Base-by-base conservation (phyloP, 2,888 invertebrate species). In the Lithophane leautieri region DNA sequence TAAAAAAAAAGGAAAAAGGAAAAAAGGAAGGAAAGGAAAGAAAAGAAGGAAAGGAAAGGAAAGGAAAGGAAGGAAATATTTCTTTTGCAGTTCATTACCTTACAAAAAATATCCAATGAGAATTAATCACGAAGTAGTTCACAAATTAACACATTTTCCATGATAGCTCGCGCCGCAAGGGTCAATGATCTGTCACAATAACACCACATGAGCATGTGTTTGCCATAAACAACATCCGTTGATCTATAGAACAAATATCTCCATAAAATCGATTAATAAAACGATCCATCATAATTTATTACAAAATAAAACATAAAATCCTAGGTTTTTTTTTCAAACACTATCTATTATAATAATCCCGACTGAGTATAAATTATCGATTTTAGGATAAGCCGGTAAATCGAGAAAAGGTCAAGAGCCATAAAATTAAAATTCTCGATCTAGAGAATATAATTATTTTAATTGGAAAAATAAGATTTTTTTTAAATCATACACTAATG, bases 401-500 rank as follows among this genome's bases (percentile, higher is more conserved):
- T 79, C 84, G 73, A 76, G 67, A 81, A 87, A 89, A 90, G 89
- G 91, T 91, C 87, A 90, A 87, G 85, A 86, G 76, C 87, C 88
- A 88, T 82, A 78, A 87, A 86, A 86, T 87, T 81, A 81, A 81
- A 86, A 72, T 69, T 70, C 25, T 65, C 68, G 65, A 73, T 66
- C 78, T 74, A 67, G 65, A 76, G 63, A 73, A 86, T 63, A 83
- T 74, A 69, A n/a, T n/a, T 75, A 75, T 83, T 75, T 63, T 52
- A 76, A 79, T 73, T 75, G 61, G 56, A 16, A 71, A 70, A 73
- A 73, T 65, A 73, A 66, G 63, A 58, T 44, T 8, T 34, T 34
- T 34, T 34, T 34, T 9, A 19, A 44, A 77, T 12, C 56, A 44
- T 40, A 56, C 52, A 63, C 67, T 78, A 78, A 81, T 78, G 75